Evolutionary conservation across 2,797 vertebrate species (phyloP), one percentile per base, ranked within the genome.

Genomic region (Sebastes iracundus): DNA sequence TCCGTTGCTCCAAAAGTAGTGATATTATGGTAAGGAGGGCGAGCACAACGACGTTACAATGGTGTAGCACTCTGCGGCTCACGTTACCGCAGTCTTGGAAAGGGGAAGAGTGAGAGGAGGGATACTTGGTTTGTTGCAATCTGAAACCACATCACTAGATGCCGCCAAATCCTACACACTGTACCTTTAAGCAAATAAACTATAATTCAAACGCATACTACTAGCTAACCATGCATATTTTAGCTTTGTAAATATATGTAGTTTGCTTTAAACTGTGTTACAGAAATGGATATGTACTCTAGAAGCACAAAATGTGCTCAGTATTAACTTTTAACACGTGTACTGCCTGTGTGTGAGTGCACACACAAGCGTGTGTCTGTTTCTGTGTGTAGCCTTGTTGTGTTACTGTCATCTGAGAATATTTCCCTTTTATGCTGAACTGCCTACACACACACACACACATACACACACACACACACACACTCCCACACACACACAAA

Each of bases 341-440:
- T n/a, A 13, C 53, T 55, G 53, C 52, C 12, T 46, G 42, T 18
- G 42, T 46, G 42, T 18, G 1, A 46, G 42, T 46, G 0, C 42
- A 46, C 42, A 46, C 42, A 46, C 16, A 46, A 18, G 16, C 16
- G 22, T 62, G 53, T 27, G 33, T 79, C 7, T 79, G 32, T 77
- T 52, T 72, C 6, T 68, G 30, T 72, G 52, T 58, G 46, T 32
- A 64, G 42, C 20, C 5, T 22, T 86, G 72, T 66, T 69, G 35
- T 81, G 68, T 73, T 64, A 28, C 23, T 75, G 80, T 79, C 72
- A 80, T 85, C 35, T 56, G 82, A 87, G 42, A 70, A 56, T 76
- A 71, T 84, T 58, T 82, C 23, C 9, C 46, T 87, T 84, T 69
- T 65, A 72, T 85, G 66, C 83, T 78, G 56, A 59, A 71, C 67